Evolutionary conservation across 2,797 vertebrate genomes (phyloP).

Genomic region (Enteromius thamalakanensis): DNA sequence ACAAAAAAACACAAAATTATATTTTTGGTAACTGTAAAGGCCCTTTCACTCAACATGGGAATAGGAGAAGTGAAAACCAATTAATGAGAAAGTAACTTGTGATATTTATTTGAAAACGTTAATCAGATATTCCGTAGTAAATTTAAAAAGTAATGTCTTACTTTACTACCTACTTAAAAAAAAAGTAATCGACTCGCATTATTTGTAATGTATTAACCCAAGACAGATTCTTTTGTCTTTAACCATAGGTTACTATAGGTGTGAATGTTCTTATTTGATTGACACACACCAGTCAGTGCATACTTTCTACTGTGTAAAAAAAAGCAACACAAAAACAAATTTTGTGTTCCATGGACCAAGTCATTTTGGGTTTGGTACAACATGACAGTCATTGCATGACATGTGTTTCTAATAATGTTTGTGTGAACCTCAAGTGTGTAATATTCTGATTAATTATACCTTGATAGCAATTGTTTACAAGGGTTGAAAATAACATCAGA

Average conservation of each 20-base stretch:
- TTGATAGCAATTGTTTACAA: neutral
- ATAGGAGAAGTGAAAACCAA: neutral
- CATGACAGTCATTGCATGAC: neutral
- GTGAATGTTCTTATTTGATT: neutral
- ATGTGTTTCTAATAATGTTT: neutral
- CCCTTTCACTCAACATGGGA: neutral
- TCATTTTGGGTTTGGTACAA: neutral
- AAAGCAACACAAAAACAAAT: neutral
- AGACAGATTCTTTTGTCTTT: neutral
- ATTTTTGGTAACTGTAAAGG: neutral
- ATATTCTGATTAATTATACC: neutral
- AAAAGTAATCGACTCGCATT: neutral
- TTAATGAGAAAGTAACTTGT: neutral
- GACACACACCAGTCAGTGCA: neutral
- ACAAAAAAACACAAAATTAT: neutral
- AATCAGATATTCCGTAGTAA: neutral
- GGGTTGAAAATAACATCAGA: neutral
- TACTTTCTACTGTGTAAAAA: neutral
- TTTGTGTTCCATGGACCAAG: neutral
- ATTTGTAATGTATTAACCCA: neutral
- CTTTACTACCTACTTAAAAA: neutral
- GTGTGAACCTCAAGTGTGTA: neutral
- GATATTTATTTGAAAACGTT: neutral
- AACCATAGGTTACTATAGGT: neutral
- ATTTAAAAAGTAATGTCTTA: neutral